Conservation (phyloP, 2,113 vertebrate species). For the Dasypus novemcinctus region DNA sequence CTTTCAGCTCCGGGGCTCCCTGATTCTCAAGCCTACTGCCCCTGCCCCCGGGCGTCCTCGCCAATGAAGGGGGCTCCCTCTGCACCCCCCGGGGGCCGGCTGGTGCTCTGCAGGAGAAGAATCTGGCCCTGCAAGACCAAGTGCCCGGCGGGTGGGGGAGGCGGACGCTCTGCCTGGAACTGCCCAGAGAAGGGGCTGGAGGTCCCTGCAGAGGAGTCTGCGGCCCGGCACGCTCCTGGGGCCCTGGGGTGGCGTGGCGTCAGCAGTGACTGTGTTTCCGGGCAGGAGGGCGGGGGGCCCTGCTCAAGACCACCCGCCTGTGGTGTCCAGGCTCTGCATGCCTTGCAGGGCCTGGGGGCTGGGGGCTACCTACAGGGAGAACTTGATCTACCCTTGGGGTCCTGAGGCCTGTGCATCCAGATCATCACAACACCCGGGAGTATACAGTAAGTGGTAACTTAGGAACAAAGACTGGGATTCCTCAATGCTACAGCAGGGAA, state of each 20-base stretch:
- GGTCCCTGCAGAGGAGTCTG: neutral
- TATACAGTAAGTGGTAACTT: no score
- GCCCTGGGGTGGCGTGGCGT: no score
- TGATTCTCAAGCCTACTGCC: neutral
- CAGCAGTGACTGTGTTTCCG: no score
- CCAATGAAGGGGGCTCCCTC: neutral
- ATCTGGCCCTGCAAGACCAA: no score
- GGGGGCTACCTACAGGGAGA: neutral
- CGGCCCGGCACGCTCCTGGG: neutral
- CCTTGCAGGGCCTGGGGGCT: neutral
- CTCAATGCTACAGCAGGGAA: neutral
- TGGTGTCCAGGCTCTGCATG: fast-evolving
- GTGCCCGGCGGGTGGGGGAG: neutral
- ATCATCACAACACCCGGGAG: neutral
- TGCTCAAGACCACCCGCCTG: neutral
- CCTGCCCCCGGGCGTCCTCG: no score
- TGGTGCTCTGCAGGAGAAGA: neutral
- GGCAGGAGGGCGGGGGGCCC: neutral
- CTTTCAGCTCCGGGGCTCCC: neutral
- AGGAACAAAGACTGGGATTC: neutral
- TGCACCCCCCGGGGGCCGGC: neutral
- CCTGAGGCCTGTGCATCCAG: neutral
- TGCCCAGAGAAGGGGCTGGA: neutral
- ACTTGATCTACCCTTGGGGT: no score
- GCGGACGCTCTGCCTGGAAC: neutral